phyloP scores from a whole-genome alignment of 2,888 invertebrate genomes.

The Galerucella calmariensis region DNA sequence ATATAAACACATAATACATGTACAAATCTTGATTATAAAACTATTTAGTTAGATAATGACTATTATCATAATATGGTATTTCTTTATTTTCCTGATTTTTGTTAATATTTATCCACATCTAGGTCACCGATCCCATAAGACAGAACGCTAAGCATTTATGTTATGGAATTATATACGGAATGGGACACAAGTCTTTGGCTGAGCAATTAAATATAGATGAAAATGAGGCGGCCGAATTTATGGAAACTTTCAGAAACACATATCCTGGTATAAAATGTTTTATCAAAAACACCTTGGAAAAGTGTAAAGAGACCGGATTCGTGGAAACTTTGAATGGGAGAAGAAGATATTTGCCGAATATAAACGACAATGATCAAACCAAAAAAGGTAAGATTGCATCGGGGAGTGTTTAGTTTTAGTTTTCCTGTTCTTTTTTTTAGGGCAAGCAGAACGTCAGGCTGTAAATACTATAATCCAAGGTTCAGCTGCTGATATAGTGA shows the following conservation, averaged over 20 bases:
- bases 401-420: background rate
- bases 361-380: conserved; percentile 71
- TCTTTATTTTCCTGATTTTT: background rate
- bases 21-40: too few relatives aligned
- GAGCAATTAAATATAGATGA: conserved; percentile 83
- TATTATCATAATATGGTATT: too few relatives aligned
- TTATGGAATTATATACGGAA: conserved; percentile 98
- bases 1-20: too few relatives aligned
- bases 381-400: conserved; percentile 68
- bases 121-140: conserved; percentile 81
- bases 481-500: conserved; percentile 95
- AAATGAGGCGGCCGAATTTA: conserved; percentile 82
- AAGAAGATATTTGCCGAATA: conserved; percentile 80
- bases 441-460: conserved; percentile 93
- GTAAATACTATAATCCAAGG: conserved; percentile 96
- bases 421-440: conserved; percentile 61
- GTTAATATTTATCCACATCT: conserved; percentile 16
- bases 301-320: conserved; percentile 78
- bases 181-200: conserved; percentile 85
- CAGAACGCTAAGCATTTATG: conserved; percentile 93
- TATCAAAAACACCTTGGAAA: conserved; percentile 67
- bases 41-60: too few relatives aligned
- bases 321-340: conserved; percentile 87
- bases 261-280: conserved; percentile 79
- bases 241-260: conserved; percentile 82